A percentile compares a stretch with the other conserved stretches of the same genome.
Evolutionary conservation across 2,797 vertebrate species (phyloP).

Genomic region (Poecilia picta): DNA sequence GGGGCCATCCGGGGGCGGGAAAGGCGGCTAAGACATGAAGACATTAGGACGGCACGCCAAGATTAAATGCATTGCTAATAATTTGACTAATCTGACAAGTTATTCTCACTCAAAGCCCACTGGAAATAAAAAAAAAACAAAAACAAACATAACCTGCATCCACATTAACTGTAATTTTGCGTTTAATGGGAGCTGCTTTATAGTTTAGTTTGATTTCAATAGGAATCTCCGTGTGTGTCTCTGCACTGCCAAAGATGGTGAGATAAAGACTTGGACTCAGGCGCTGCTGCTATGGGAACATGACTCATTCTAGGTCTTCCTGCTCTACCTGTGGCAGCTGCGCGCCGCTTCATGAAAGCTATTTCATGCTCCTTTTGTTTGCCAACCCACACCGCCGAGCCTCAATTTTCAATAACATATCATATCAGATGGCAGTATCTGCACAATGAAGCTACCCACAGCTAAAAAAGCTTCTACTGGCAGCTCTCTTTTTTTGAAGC

Average conservation of each 20-base stretch:
- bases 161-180: slow-evolving; percentile 9
- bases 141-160: not conserved
- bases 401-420: slow-evolving; percentile 60
- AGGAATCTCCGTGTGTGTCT: slow-evolving; percentile 46
- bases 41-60: not conserved
- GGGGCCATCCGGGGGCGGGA: slow-evolving; percentile 9
- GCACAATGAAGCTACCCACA: slow-evolving; percentile 19
- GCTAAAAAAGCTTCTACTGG: slow-evolving; percentile 28
- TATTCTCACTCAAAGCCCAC: too few relatives aligned
- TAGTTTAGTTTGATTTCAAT: slow-evolving; percentile 23
- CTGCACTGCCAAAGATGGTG: slow-evolving; percentile 66
- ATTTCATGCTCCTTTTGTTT: slow-evolving; percentile 76
- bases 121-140: not conserved
- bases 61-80: not conserved
- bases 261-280: slow-evolving; percentile 68
- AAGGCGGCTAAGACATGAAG: slow-evolving; percentile 4
- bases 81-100: not conserved
- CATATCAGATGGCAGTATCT: slow-evolving; percentile 51
- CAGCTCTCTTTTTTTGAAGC: not conserved
- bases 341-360: slow-evolving; percentile 65
- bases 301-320: slow-evolving; percentile 80
- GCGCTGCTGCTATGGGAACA: slow-evolving; percentile 82
- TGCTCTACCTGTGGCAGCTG: slow-evolving; percentile 80
- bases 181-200: slow-evolving; percentile 27
- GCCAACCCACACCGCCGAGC: slow-evolving; percentile 51